Evolutionary conservation across 2,888 invertebrate genomes (phyloP), one percentile per base, ranked within the genome.

Genomic region (Smittia sp.): DNA sequence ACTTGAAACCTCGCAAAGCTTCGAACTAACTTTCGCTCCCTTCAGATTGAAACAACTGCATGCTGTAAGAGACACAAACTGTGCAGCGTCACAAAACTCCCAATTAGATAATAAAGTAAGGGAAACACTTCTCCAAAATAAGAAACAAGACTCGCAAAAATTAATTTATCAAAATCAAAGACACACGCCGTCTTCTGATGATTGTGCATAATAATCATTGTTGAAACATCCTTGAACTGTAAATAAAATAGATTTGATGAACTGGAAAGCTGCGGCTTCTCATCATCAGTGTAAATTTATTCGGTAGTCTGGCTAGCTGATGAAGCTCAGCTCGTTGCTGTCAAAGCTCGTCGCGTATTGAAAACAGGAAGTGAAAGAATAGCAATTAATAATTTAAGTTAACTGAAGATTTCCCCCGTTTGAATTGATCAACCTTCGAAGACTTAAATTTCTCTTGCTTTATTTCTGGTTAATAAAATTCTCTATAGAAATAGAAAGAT

Each of bases 351-450:
- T 58, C 58, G 58, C 58, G 58, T 22, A 58, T 46, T 46, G 58
- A 58, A 58, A 58, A 58, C 58, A 58, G 58, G 58, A 58, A 58
- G 22, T 22, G 18, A 58, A 58, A 58, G 22, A 58, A 46, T 46
- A 46, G 46, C 46, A 46, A 46, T 46, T 46, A 46, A 46, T 46
- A 46, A 46, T 11, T 46, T 46, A 46, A 46, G 46, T 46, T 46
- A 46, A 46, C 32, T 15, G 46, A 3, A 6, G 2, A 6, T 46
- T 11, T 46, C 46, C 13, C 13, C 46, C 13, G 46, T 46, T 46
- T 46, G 46, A 11, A 46, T 46, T 46, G 6, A 46, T 46, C 2
- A 46, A 46, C 46, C 11, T 6, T 32, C 32, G 32, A 46, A 46
- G 15, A 46, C 22, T 58, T 58, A 46, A 46, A 20, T 58, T 20